These are phyloP conservation scores for Trichoplusia ni DNA, from an alignment of 1,140 invertebrate genomes.

Conservation along the genomic window DNA sequence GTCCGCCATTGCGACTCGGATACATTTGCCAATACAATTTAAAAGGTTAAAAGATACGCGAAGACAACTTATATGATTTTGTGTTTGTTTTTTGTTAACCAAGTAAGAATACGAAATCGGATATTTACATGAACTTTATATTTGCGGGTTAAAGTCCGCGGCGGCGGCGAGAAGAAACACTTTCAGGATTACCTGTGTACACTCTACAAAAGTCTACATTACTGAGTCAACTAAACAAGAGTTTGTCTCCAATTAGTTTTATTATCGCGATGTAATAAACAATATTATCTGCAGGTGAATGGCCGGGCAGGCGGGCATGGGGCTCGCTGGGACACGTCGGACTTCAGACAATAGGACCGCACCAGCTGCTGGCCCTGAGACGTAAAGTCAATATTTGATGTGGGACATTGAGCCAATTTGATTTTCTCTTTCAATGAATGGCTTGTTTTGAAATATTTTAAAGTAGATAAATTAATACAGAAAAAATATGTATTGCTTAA, in stretches of 20 bases:
- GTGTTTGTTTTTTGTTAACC: too few relatives aligned
- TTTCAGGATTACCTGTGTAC: constrained; percentile 1
- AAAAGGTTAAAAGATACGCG: too few relatives aligned
- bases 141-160: background rate
- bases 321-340: too few relatives aligned
- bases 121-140: background rate
- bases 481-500: too few relatives aligned
- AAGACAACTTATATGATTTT: too few relatives aligned
- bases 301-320: background rate
- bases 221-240: background rate
- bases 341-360: too few relatives aligned
- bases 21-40: too few relatives aligned
- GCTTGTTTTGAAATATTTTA: background rate
- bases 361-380: background rate
- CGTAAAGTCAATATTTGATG: background rate
- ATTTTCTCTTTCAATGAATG: background rate
- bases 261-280: background rate
- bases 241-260: background rate
- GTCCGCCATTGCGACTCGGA: too few relatives aligned
- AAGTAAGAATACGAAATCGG: too few relatives aligned
- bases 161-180: constrained; percentile 4
- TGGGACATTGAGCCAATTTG: background rate
- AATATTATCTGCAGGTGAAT: background rate
- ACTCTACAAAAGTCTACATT: too few relatives aligned
- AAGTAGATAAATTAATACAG: background rate